These are phyloP conservation scores for Oryzias javanicus DNA, from an alignment of 2,113 vertebrate species.

Conservation along the genomic window DNA sequence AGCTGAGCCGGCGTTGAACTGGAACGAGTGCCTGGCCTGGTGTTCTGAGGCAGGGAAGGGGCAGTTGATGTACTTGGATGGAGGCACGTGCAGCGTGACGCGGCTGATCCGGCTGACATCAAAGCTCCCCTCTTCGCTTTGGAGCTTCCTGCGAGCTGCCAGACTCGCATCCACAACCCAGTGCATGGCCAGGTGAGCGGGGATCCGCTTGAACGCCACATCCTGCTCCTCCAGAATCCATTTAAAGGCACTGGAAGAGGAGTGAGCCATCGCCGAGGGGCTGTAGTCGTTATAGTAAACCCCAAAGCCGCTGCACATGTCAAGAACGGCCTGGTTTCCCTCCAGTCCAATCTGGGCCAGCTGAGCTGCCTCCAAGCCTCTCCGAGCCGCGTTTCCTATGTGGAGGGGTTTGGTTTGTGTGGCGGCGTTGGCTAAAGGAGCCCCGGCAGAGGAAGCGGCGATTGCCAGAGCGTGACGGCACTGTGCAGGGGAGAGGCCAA, in stretches of 20 bases:
- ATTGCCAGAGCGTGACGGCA: constrained; percentile 86
- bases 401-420: constrained; percentile 94
- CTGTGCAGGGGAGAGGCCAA: constrained; percentile 76
- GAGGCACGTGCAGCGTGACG: constrained; percentile 82
- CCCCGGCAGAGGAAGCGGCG: constrained; percentile 88
- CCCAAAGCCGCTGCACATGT: constrained; percentile 82
- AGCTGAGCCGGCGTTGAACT: constrained; percentile 85
- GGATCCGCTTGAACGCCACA: constrained; percentile 88
- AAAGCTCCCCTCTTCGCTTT: constrained; percentile 28
- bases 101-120: constrained; percentile 69
- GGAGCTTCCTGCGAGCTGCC: constrained; percentile 74
- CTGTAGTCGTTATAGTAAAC: constrained; percentile 88
- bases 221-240: constrained; percentile 90
- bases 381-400: constrained; percentile 83
- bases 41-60: constrained; percentile 84
- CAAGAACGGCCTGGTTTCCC: constrained; percentile 84
- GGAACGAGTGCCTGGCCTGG: constrained; percentile 91
- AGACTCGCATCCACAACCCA: constrained; percentile 88
- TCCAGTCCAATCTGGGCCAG: constrained; percentile 84
- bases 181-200: constrained; percentile 90
- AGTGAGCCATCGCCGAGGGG: constrained; percentile 69
- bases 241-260: constrained; percentile 62
- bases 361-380: constrained; percentile 84
- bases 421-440: constrained; percentile 90
- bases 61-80: constrained; percentile 84